Evolutionary conservation across 1,140 invertebrate genomes (phyloP), one percentile per base, ranked within the genome.

Genomic region (Brachionus manjavacas): DNA sequence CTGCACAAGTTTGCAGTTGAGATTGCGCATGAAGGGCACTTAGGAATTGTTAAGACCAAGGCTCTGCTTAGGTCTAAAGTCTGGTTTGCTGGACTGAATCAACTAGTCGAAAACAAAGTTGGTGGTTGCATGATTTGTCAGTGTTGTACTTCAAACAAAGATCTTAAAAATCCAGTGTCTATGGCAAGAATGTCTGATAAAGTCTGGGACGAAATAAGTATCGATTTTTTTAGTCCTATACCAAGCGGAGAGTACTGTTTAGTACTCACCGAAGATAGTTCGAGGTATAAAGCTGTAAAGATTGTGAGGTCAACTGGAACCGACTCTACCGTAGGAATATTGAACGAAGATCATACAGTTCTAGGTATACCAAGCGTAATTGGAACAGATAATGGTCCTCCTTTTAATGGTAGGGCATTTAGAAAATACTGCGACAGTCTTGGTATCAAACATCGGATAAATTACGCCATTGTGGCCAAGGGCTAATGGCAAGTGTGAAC

Each of bases 31-130:
- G 81, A 84, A 55, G 85, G 79, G 31, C 84, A 85, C 68, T 60
- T 85, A 28, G 85, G 85, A 7, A 86, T 86, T 43, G 60, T 74
- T n/a, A 85, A 85, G 83, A 86, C 86, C 3, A 86, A 86, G 81
- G 72, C 80, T 16, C 74, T 86, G 49, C 43, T 87, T 0, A 46
- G 85, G 74, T 76, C 52, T 20, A 86, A 85, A 76, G 78, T 86
- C 31, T 86, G 84, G 85, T 86, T 86, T 83, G 60, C 74, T 52
- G 52, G 31, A 41, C 72, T 85, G n/a, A 83, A 86, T 43, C 68
- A n/a, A n/a, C 52, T 85, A 43, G 74, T 84, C 46, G 86, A 86
- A 49, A 68, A 85, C 6, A 76, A 49, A 1, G 78, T 85, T 31
- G 52, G 64, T 14, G 12, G 72, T 8, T 86, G 86, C 66, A 60